Evolutionary conservation across 1,140 invertebrate genomes (phyloP).

Genomic region (Zaprionus ghesquierei): DNA sequence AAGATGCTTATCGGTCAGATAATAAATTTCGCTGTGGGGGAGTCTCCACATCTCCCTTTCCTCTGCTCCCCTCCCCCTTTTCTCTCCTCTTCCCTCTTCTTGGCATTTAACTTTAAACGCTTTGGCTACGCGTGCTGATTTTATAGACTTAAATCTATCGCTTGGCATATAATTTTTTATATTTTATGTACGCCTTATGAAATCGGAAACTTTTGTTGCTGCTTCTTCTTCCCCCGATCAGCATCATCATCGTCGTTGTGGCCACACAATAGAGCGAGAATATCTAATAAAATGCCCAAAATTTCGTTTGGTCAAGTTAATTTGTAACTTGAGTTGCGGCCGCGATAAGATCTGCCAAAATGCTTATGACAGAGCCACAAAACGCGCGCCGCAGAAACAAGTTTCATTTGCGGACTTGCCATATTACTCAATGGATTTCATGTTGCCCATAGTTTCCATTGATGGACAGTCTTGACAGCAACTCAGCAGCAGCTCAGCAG

Average conservation of each 20-base stretch:
- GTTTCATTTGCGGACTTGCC: conserved; percentile 67
- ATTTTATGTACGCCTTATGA: conserved; percentile 50
- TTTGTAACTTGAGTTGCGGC: conserved; percentile 54
- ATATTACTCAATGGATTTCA: conserved; percentile 66
- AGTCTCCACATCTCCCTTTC: conserved; percentile 22
- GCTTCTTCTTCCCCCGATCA: conserved; percentile 4
- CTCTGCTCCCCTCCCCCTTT: conserved; percentile 1
- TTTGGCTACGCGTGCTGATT: conserved; percentile 77
- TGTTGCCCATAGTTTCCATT: conserved; percentile 54
- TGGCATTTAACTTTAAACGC: conserved; percentile 70
- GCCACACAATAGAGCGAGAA: conserved; percentile 22
- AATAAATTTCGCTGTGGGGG: conserved; percentile 78
- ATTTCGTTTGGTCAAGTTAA: conserved; percentile 55
- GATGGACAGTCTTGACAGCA: conserved; percentile 55
- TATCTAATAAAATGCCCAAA: conserved; percentile 15
- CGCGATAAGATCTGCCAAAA: conserved; percentile 59
- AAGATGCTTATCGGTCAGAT: conserved; percentile 68
- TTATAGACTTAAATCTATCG: conserved; percentile 52
- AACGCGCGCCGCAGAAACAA: conserved; percentile 45
- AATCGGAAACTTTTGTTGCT: conserved; percentile 56
- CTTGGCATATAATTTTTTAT: conserved; percentile 50
- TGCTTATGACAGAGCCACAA: conserved; percentile 26
- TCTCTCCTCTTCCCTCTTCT: conserved; percentile 4
- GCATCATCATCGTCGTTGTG: conserved; percentile 2
- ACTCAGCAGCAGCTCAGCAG: not conserved